Percentiles rank a stretch among this genome's conserved stretches.
Evolutionary conservation across 37 sponge, comb jelly and placozoan genomes (phyloP).

Genomic region (Halisarca cf. caerulea): DNA sequence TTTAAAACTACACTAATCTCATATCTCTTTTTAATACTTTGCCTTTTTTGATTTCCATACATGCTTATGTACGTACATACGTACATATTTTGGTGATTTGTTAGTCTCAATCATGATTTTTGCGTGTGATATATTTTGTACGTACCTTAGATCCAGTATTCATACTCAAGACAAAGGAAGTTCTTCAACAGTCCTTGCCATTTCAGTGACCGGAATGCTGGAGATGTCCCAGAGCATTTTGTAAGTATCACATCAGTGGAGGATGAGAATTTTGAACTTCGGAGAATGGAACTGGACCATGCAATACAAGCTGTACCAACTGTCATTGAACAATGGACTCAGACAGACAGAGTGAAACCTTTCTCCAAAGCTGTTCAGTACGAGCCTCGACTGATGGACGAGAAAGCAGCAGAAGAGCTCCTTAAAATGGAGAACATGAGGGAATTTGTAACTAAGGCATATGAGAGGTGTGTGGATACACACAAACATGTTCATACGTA

Average conservation of each 20-base stretch:
- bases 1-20: too few relatives aligned
- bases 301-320: slow-evolving; percentile 74
- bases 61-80: too few relatives aligned
- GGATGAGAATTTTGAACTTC: slow-evolving; percentile 63
- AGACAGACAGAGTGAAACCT: slow-evolving; percentile 71
- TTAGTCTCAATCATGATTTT: too few relatives aligned
- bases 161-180: slow-evolving; percentile 65
- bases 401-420: slow-evolving; percentile 37
- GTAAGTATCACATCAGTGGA: slow-evolving; percentile 66
- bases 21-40: too few relatives aligned
- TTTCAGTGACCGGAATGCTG: slow-evolving; percentile 62
- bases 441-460: slow-evolving; percentile 59
- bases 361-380: slow-evolving; percentile 83
- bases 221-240: slow-evolving; percentile 43
- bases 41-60: too few relatives aligned
- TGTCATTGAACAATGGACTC: slow-evolving; percentile 33
- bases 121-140: too few relatives aligned
- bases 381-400: slow-evolving; percentile 53
- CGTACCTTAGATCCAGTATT: slow-evolving; percentile 56
- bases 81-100: too few relatives aligned
- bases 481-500: neutral
- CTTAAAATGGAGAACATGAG: slow-evolving; percentile 40
- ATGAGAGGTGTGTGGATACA: slow-evolving; percentile 63
- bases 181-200: slow-evolving; percentile 62
- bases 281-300: slow-evolving; percentile 69